These are phyloP conservation scores for Nycticebus coucang DNA, from an alignment of 2,113 vertebrate species.

Conservation along the genomic window DNA sequence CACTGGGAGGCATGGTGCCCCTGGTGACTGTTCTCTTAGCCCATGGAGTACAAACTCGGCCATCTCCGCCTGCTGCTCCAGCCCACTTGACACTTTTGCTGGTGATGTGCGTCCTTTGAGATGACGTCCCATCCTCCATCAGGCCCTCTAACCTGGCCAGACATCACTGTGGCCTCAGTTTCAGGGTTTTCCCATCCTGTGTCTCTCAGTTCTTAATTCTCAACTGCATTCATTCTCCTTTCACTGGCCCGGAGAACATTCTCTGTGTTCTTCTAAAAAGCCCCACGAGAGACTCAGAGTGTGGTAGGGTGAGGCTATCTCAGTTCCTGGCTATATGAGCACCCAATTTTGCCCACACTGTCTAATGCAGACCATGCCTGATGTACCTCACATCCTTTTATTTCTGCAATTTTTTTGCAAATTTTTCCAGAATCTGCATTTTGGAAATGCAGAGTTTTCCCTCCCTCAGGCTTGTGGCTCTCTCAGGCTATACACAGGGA, in stretches of 20 bases:
- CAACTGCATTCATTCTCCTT: not conserved
- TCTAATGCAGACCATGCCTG: not conserved
- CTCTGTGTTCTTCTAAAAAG: not conserved
- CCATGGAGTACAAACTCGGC: not conserved
- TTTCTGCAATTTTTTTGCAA: too few relatives aligned
- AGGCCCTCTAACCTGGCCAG: not conserved
- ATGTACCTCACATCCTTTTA: not conserved
- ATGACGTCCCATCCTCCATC: too few relatives aligned
- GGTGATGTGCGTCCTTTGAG: not conserved
- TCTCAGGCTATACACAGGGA: not conserved
- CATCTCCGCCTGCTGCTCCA: not conserved
- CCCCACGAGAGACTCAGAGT: not conserved
- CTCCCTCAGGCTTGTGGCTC: not conserved
- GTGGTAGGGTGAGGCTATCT: not conserved
- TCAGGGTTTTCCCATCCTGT: not conserved
- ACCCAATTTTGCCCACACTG: not conserved
- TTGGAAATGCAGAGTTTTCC: not conserved
- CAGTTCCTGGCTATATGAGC: not conserved
- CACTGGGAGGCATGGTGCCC: not conserved
- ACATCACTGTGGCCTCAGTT: not conserved
- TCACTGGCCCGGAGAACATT: not conserved
- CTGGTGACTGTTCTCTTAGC: not conserved
- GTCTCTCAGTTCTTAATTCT: slow-evolving; percentile 1
- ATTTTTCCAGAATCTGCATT: too few relatives aligned
- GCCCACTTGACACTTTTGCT: not conserved